Conservation (phyloP, 2,888 invertebrate genomes). For the Phania funesta region DNA sequence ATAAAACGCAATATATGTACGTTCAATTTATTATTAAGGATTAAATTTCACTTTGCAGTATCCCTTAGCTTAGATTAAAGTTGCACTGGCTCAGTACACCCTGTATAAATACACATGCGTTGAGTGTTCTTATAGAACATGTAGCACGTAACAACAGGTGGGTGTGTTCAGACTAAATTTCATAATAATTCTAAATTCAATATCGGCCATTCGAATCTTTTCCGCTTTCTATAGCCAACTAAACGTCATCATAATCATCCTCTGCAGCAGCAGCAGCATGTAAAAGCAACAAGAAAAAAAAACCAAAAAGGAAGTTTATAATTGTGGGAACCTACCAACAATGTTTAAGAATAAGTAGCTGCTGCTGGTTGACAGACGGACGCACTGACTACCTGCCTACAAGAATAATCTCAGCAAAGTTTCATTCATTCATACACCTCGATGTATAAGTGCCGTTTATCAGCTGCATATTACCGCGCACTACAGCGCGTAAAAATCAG, state of each 20-base stretch:
- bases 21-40: conserved; percentile 12
- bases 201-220: conserved; percentile 39
- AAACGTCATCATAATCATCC: conserved; percentile 30
- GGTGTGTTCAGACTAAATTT: conserved; percentile 61
- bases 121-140: conserved; percentile 1
- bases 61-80: not conserved
- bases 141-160: conserved; percentile 65
- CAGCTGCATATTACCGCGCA: conserved; percentile 36
- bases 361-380: conserved; percentile 3
- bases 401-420: conserved; percentile 59
- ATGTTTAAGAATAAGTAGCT: conserved; percentile 10
- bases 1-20: not conserved
- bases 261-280: conserved; percentile 20
- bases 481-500: not conserved
- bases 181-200: conserved; percentile 41
- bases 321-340: conserved; percentile 63
- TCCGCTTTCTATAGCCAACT: conserved; percentile 46
- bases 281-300: conserved; percentile 13
- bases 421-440: conserved; percentile 17
- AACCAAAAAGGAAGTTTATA: conserved; percentile 66
- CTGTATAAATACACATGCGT: conserved; percentile 34
- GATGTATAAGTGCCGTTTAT: conserved; percentile 44
- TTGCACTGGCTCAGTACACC: conserved; percentile 46
- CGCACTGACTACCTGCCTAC: conserved; percentile 38
- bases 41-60: conserved; percentile 25